Base-by-base conservation (phyloP, 2,888 invertebrate species). In the Cosmorhoe ocellata region DNA sequence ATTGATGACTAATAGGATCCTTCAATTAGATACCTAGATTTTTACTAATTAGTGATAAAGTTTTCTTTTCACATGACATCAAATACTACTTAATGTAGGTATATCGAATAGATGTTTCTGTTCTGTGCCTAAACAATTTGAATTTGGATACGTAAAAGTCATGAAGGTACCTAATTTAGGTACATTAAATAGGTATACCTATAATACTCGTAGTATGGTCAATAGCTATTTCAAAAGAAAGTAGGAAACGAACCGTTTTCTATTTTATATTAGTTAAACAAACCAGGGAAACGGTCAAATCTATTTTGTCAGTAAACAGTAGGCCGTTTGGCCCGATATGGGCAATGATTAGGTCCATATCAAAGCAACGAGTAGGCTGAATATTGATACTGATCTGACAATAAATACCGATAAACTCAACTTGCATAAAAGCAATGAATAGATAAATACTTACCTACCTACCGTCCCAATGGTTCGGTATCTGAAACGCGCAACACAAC, bases 381-480 rank as follows among this genome's bases (percentile, higher is more conserved):
- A 56, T 54, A 59, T 56, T 48, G 57, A 61, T 57, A 53, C 26
- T 34, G 40, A 59, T 59, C 57, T 36, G 54, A 51, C 54, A 43
- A 31, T 55, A 49, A 59, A 52, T 45, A 36, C 37, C 51, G 54
- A 58, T 59, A 62, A 57, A 58, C 46, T 52, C 14, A 49, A 42
- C 44, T 51, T 40, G 53, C 57, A 59, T 50, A 53, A 55, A 49
- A 45, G 41, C 52, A 47, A 46, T 58, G 47, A 34, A 41, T 36
- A 53, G n/a, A 37, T 57, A 57, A 40, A 50, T 55, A 54, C n/a
- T n/a, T n/a, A n/a, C n/a, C n/a, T n/a, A n/a, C n/a, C n/a, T n/a
- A n/a, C 45, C 40, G 36, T 41, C 38, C 40, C 51, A 39, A 52
- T 54, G 42, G 47, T 37, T 49, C 51, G 51, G 56, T 56, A 58